phyloP scores from a whole-genome alignment of 2,797 vertebrate genomes.

The Danio tinwini region DNA sequence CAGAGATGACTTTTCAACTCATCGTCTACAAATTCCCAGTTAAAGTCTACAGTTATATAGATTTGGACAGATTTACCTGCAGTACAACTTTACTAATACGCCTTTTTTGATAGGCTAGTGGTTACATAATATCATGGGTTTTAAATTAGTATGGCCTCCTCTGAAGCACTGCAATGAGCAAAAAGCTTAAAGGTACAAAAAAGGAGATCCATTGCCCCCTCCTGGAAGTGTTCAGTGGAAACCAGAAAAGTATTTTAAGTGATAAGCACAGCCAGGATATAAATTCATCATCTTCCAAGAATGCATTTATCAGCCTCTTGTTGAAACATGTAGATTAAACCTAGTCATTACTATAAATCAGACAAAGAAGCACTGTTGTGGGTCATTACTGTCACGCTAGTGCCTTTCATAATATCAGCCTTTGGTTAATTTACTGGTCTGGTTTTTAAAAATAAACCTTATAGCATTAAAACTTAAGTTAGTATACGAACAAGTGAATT shows the following conservation, averaged over 20 bases:
- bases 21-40: not conserved
- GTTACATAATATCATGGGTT: not conserved
- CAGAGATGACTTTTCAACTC: not conserved
- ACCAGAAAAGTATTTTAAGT: not conserved
- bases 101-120: not conserved
- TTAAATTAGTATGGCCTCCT: not conserved
- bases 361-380: not conserved
- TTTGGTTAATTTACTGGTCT: not conserved
- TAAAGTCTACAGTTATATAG: not conserved
- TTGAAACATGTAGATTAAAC: not conserved
- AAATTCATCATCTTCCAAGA: not conserved
- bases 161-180: not conserved
- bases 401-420: not conserved
- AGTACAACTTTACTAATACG: not conserved
- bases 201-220: conserved; percentile 1
- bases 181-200: not conserved
- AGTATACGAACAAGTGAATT: no score
- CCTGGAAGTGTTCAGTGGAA: not conserved
- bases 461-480: no score
- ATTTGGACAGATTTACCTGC: not conserved
- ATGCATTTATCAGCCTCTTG: not conserved
- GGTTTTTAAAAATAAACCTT: no score
- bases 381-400: not conserved
- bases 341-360: not conserved
- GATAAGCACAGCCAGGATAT: not conserved